phyloP scores from a whole-genome alignment of 2,797 vertebrate species.

The Urocyon cinereoargenteus region DNA sequence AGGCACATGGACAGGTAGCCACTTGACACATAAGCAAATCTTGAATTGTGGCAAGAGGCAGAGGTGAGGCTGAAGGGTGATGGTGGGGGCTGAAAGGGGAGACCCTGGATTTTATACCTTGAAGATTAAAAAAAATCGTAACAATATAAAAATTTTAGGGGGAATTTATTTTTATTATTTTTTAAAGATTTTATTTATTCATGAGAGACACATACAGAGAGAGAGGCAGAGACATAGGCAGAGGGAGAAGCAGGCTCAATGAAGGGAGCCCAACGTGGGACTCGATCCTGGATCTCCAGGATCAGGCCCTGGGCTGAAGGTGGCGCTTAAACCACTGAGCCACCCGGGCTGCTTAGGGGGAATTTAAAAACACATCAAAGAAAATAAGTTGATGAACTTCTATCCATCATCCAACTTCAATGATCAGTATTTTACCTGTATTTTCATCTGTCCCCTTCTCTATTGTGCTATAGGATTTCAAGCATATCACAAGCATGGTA shows the following conservation, averaged over 20 bases:
- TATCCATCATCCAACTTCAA: neutral
- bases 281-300: too few relatives aligned
- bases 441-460: neutral
- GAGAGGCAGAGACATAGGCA: too few relatives aligned
- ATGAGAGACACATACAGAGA: too few relatives aligned
- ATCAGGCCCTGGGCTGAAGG: too few relatives aligned
- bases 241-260: too few relatives aligned
- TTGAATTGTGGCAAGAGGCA: neutral
- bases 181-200: too few relatives aligned
- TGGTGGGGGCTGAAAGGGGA: neutral
- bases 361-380: constrained; percentile 38
- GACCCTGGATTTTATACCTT: neutral
- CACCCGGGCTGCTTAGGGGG: too few relatives aligned
- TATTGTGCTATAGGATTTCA: neutral
- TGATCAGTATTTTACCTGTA: neutral
- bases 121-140: neutral
- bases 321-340: too few relatives aligned
- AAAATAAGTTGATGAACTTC: neutral
- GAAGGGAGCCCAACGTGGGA: too few relatives aligned
- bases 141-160: neutral
- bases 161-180: neutral
- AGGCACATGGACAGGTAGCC: neutral
- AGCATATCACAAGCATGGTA: neutral
- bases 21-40: neutral
- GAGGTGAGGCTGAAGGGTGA: neutral